These are phyloP conservation scores for Drosophila bipectinata DNA, from an alignment of 1,140 invertebrate genomes.

Conservation along the genomic window DNA sequence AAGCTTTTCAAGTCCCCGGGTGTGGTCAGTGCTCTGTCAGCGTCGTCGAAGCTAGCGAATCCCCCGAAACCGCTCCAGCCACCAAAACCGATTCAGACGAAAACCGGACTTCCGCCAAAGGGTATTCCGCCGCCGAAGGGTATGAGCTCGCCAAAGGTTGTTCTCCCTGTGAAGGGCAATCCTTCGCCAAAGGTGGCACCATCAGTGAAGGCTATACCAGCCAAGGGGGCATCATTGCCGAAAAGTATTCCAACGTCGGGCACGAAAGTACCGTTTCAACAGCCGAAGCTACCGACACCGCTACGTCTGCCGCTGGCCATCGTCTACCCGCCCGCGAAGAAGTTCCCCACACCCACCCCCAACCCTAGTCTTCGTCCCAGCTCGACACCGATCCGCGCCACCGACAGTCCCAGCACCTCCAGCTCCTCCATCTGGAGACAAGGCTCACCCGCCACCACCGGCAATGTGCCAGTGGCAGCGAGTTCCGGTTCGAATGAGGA, in stretches of 20 bases:
- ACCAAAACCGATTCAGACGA: not conserved
- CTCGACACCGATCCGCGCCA: not conserved
- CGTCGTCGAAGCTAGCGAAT: not conserved
- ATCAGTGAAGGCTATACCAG: no score
- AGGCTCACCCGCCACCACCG: no score
- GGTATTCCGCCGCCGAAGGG: no score
- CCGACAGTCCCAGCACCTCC: not conserved
- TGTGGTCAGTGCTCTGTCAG: not conserved
- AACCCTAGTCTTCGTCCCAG: not conserved
- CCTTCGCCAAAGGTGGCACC: no score
- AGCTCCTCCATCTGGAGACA: no score
- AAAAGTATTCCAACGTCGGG: no score
- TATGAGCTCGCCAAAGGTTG: no score
- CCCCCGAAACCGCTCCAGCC: not conserved
- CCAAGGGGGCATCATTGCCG: no score
- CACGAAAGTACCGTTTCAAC: no score
- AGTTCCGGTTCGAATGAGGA: not conserved
- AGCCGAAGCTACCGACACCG: not conserved
- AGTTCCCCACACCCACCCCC: not conserved
- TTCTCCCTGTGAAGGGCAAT: no score
- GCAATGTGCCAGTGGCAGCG: not conserved
- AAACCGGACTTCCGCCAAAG: not conserved
- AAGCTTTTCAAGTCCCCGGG: not conserved
- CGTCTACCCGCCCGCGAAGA: constrained; percentile 40
- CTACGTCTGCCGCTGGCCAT: constrained; percentile 51